A percentile compares a stretch with the other conserved stretches of the same genome.
These are phyloP conservation scores for Agriopis marginaria DNA, from an alignment of 2,888 invertebrate genomes.

Conservation along the genomic window DNA sequence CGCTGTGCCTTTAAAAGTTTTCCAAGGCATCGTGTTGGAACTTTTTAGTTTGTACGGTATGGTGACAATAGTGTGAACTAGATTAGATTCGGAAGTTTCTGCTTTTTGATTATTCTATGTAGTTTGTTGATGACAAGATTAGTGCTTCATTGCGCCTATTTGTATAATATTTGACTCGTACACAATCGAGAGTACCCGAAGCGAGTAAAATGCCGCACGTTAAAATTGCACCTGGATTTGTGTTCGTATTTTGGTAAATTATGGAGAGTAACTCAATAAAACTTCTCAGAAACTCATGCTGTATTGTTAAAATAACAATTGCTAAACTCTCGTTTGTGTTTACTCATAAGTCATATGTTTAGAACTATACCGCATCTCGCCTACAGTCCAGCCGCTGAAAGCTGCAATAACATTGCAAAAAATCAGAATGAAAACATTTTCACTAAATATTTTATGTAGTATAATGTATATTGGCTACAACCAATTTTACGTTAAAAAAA, in stretches of 20 bases:
- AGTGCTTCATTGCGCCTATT: neutral
- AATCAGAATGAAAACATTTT: too few relatives aligned
- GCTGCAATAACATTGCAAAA: too few relatives aligned
- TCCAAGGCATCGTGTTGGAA: constrained; percentile 49
- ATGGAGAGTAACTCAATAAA: too few relatives aligned
- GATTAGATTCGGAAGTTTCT: constrained; percentile 25
- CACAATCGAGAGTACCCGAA: neutral
- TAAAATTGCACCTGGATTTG: neutral
- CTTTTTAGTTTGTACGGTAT: constrained; percentile 48
- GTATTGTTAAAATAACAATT: neutral
- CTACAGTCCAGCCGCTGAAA: too few relatives aligned
- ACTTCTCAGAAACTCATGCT: neutral
- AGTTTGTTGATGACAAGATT: constrained; percentile 1
- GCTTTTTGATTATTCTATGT: neutral
- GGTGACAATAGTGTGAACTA: constrained; percentile 39
- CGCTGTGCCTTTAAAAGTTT: constrained; percentile 39
- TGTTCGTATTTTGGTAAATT: neutral
- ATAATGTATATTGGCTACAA: too few relatives aligned
- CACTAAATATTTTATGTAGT: too few relatives aligned
- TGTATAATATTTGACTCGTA: neutral
- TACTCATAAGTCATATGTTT: neutral
- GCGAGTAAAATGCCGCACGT: neutral
- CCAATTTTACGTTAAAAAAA: too few relatives aligned
- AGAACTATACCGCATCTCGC: neutral
- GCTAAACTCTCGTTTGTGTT: neutral